Base-by-base conservation (phyloP, 2,113 vertebrate genomes). In the Dipodomys spectabilis region DNA sequence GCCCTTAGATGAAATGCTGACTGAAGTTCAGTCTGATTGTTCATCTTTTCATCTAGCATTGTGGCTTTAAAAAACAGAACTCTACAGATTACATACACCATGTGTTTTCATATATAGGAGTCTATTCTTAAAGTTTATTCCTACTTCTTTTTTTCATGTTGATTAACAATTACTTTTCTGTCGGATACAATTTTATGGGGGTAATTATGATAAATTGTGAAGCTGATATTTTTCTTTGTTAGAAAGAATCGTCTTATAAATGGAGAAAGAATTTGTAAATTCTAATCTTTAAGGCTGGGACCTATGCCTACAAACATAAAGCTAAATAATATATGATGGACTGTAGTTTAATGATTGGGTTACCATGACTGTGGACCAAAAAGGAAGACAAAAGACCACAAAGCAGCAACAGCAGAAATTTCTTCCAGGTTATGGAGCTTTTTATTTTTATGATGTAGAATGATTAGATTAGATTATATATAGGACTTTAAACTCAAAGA, bases 41-140 rank as follows among this genome's bases (percentile, higher is more conserved):
- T 85, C 82, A 64, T 93, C 67, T 95, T 92, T 93, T 94, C 64
- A 92, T 93, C 57, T 92, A 45, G 28, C 18, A 84, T 67, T 13
- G 22, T 74, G 72, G 7, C 39, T 65, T 79, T 86, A n/a, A 20
- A 81, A 82, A 91, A 78, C 13, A 65, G 32, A 86, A 60, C n/a
- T 79, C 27, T 57, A 49, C 23, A 62, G 72, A 77, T 57, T 92
- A 35, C 35, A 7, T 62, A 62, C 39, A 62, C 68, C 80, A 84
- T 90, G 93, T 93, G 91, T 89, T 96, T 91, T 91, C 18, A 39
- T 84, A 35, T 69, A 71, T 6, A 88, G 19, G n/a, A 67, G 15
- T 79, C 73, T 87, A 79, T 92, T 93, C 45, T 28, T 30, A 82
- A 92, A 95, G n/a, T 39, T 39, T 39, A 39, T 39, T 39, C 39